A percentile compares a stretch with the other conserved stretches of the same genome.
Evolutionary conservation across 2,888 invertebrate species (phyloP).

Genomic region (Mesorhabditis sp.): DNA sequence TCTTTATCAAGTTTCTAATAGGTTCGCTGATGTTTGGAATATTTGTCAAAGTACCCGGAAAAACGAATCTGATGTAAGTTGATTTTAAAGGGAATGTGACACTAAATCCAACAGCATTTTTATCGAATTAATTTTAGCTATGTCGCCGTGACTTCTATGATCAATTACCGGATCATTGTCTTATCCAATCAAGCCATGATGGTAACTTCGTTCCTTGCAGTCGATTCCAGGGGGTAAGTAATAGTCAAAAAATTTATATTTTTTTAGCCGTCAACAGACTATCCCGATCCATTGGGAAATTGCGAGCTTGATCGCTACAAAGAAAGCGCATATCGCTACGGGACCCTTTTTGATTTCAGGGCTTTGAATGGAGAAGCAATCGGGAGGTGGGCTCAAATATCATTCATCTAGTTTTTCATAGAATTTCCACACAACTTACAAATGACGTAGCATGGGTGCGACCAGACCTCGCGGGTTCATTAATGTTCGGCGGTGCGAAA

Average conservation of each 20-base stretch:
- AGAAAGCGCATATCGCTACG: background rate
- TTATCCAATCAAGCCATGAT: background rate
- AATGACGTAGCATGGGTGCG: background rate
- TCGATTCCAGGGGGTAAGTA: background rate
- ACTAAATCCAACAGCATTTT: background rate
- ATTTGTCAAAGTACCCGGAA: background rate
- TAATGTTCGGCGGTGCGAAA: background rate
- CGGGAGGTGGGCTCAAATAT: background rate
- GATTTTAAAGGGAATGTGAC: background rate
- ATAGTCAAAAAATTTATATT: background rate
- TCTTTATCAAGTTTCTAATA: background rate
- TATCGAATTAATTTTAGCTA: background rate
- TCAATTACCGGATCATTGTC: background rate
- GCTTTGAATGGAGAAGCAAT: background rate
- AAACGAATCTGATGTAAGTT: conserved; percentile 1
- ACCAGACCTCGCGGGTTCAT: background rate
- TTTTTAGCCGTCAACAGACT: background rate
- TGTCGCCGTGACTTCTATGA: background rate
- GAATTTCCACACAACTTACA: background rate
- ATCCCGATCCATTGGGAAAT: background rate
- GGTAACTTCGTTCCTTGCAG: background rate
- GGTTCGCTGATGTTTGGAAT: background rate
- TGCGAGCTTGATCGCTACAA: background rate
- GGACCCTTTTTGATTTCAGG: background rate
- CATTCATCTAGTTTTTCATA: background rate